Conservation (phyloP, 2,888 invertebrate genomes). For the Drosophila basisetae region DNA sequence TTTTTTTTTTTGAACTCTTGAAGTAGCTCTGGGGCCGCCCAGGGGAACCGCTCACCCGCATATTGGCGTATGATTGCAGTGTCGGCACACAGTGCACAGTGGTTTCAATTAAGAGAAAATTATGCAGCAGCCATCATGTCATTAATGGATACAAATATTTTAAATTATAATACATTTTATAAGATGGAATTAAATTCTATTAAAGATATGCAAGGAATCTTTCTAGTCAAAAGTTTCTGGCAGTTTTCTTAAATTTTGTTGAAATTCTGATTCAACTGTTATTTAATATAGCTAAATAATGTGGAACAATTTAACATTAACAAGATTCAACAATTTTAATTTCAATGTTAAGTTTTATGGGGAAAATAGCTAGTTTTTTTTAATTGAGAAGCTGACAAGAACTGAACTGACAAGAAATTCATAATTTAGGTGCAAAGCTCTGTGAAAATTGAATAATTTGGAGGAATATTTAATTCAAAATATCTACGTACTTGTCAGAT, state of each 20-base stretch:
- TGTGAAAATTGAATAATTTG: neutral
- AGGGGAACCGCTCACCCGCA: conserved; percentile 49
- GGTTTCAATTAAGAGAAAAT: conserved; percentile 17
- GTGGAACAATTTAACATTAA: neutral
- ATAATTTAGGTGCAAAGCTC: neutral
- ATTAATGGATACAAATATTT: neutral
- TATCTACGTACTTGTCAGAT: neutral
- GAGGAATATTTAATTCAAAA: neutral
- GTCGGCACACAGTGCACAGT: conserved; percentile 58
- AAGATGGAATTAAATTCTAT: neutral
- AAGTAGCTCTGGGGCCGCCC: conserved; percentile 20
- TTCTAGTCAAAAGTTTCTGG: neutral
- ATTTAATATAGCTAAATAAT: neutral
- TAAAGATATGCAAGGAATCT: neutral
- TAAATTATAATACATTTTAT: neutral
- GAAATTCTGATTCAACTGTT: neutral
- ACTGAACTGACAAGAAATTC: neutral
- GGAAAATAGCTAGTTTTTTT: neutral
- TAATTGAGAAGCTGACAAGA: neutral
- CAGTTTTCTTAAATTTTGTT: neutral
- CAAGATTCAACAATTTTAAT: neutral
- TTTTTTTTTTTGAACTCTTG: neutral
- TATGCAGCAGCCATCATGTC: neutral
- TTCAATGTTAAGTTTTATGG: neutral
- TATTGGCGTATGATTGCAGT: conserved; percentile 65